phyloP scores from a whole-genome alignment of 2,797 vertebrate species.

The Anas georgica region DNA sequence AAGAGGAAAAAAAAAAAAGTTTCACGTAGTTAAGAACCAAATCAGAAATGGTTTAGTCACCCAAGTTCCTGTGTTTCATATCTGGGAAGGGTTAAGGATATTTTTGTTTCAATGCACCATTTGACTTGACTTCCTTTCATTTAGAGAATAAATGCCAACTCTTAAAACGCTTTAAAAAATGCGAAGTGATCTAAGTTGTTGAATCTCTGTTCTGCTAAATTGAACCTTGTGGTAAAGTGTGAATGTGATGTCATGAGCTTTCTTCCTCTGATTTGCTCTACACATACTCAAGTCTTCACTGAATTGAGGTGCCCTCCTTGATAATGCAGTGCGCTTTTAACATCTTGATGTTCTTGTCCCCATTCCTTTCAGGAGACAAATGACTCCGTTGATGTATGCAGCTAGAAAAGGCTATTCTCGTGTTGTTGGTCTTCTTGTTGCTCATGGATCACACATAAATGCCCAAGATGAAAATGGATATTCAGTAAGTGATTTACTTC shows the following conservation, averaged over 20 bases:
- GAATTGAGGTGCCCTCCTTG: not conserved
- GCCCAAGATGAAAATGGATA: slow-evolving; percentile 84
- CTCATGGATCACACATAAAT: slow-evolving; percentile 86
- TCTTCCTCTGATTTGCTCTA: not conserved
- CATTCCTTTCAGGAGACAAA: slow-evolving; percentile 78
- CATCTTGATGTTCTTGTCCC: not conserved
- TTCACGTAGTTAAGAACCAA: not conserved
- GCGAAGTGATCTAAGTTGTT: not conserved
- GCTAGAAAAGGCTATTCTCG: slow-evolving; percentile 82
- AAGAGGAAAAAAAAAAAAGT: not conserved
- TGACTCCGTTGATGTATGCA: slow-evolving; percentile 90
- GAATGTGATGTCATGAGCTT: not conserved
- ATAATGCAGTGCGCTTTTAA: not conserved
- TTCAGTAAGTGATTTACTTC: slow-evolving; percentile 81
- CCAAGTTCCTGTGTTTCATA: not conserved
- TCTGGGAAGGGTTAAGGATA: not conserved
- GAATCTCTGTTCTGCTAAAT: not conserved
- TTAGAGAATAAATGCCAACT: not conserved
- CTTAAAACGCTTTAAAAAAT: not conserved
- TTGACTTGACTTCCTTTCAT: not conserved
- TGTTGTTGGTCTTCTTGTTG: slow-evolving; percentile 87
- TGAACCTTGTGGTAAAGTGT: not conserved
- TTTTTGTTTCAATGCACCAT: not conserved
- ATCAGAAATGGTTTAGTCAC: not conserved
- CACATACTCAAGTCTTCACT: not conserved